Percentiles rank a stretch among this genome's conserved stretches.
phyloP scores from a whole-genome alignment of 2,888 invertebrate species.

The Xanthostigma xanthostigma region DNA sequence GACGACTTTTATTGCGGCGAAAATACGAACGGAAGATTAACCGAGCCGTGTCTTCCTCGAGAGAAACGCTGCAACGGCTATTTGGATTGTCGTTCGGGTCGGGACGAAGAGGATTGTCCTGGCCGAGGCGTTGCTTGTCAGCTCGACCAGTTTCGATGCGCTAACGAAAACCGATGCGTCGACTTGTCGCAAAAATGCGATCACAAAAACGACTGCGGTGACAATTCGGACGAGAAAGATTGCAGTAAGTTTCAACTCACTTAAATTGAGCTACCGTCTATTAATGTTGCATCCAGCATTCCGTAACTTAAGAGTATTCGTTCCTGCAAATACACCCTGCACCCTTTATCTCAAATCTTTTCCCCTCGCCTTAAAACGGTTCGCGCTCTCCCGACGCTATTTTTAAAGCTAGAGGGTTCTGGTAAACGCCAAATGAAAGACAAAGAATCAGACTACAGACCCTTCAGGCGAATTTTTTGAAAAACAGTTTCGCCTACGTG shows the following conservation, averaged over 20 bases:
- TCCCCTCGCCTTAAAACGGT: no score
- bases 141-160: slow-evolving; percentile 76
- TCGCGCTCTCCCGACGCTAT: no score
- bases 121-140: slow-evolving; percentile 45
- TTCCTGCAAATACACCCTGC: no score
- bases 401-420: no score
- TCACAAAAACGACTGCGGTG: slow-evolving; percentile 80
- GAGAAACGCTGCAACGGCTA: slow-evolving; percentile 85
- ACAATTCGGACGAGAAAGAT: slow-evolving; percentile 77
- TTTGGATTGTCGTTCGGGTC: slow-evolving; percentile 70
- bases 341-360: no score
- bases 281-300: background rate
- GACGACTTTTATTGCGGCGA: slow-evolving; percentile 79
- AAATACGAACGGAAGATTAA: slow-evolving; percentile 29
- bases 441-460: no score
- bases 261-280: background rate
- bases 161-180: slow-evolving; percentile 65
- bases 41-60: slow-evolving; percentile 74
- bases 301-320: background rate
- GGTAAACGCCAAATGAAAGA: no score
- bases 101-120: slow-evolving; percentile 65
- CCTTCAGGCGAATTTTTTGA: no score
- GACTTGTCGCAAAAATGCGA: slow-evolving; percentile 67
- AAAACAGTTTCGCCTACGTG: no score
- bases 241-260: slow-evolving; percentile 54